These are phyloP conservation scores for Hoplostethus mediterraneus DNA, from an alignment of 2,797 vertebrate genomes.

Conservation along the genomic window DNA sequence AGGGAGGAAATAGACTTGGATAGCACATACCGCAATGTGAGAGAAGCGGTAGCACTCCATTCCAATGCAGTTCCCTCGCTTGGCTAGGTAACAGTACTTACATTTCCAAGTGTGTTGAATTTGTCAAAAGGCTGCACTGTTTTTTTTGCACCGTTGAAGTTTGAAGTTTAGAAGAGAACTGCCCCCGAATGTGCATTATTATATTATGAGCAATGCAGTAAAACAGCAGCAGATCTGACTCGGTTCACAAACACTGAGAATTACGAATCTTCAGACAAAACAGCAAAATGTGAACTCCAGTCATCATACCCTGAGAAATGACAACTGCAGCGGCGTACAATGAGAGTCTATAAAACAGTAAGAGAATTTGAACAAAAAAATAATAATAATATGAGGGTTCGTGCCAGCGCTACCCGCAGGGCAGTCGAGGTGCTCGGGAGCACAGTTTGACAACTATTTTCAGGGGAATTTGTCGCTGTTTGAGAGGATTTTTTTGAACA, in stretches of 20 bases:
- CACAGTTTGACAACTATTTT: constrained; percentile 77
- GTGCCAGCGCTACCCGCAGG: constrained; percentile 63
- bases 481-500: constrained; percentile 74
- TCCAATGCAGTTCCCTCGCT: background rate
- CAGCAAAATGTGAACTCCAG: constrained; percentile 28
- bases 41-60: constrained; percentile 4
- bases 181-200: constrained; percentile 23
- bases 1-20: constrained; percentile 15
- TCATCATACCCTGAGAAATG: constrained; percentile 17
- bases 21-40: background rate
- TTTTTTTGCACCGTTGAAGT: too few relatives aligned
- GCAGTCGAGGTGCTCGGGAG: constrained; percentile 61
- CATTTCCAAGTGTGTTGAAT: constrained; percentile 1
- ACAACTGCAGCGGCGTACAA: constrained; percentile 27
- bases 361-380: constrained; percentile 52
- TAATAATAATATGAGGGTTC: constrained; percentile 45
- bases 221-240: constrained; percentile 3
- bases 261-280: constrained; percentile 6
- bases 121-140: constrained; percentile 16
- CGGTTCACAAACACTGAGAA: background rate
- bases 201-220: constrained; percentile 21
- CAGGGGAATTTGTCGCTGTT: constrained; percentile 75
- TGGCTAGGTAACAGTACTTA: background rate
- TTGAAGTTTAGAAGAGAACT: constrained; percentile 11
- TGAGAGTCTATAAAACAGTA: constrained; percentile 41